These are phyloP conservation scores for Coilia nasus DNA, from an alignment of 2,797 vertebrate species.

Conservation along the genomic window DNA sequence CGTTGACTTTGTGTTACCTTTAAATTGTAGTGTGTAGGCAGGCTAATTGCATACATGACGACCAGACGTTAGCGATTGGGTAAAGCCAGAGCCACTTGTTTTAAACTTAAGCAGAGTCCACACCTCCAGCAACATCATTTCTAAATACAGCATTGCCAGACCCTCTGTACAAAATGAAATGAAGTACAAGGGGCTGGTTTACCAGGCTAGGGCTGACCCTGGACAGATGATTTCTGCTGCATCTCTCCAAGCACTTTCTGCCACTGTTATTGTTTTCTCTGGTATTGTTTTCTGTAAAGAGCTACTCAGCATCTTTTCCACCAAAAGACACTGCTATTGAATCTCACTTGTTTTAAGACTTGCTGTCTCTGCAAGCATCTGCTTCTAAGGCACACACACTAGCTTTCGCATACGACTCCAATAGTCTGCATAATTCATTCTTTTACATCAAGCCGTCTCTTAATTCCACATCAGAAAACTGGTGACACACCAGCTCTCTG, in stretches of 20 bases:
- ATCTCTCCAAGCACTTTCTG: neutral
- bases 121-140: too few species aligned
- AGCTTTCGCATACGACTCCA: neutral
- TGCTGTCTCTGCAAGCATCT: neutral
- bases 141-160: too few species aligned
- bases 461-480: neutral
- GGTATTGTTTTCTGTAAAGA: neutral
- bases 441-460: neutral
- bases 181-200: too few species aligned
- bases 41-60: too few species aligned
- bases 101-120: too few species aligned
- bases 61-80: too few species aligned
- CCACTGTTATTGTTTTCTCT: neutral
- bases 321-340: conserved; percentile 12
- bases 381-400: neutral
- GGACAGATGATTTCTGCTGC: neutral
- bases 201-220: neutral
- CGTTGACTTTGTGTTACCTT: too few species aligned
- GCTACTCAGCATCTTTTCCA: neutral
- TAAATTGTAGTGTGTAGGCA: too few species aligned
- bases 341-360: neutral
- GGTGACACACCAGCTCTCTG: neutral
- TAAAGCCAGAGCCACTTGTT: too few species aligned
- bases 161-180: too few species aligned
- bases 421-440: neutral